Conservation (phyloP, 2,797 vertebrate genomes). For the Columba guinea region DNA sequence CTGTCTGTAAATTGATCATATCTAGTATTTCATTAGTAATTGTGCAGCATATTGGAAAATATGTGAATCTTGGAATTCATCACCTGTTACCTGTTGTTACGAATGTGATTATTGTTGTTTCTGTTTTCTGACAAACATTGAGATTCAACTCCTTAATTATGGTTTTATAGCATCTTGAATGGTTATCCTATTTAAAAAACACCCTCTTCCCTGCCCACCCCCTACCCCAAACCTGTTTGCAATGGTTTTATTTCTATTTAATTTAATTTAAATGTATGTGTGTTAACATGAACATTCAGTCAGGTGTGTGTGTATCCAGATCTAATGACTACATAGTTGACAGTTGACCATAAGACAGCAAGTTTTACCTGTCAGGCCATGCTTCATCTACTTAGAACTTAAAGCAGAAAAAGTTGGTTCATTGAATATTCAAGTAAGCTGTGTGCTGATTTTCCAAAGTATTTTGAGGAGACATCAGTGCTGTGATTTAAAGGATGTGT, state of each 20-base stretch:
- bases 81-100: neutral
- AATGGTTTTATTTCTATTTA: neutral
- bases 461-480: neutral
- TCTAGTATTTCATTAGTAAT: neutral
- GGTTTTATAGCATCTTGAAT: neutral
- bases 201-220: no score
- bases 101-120: neutral
- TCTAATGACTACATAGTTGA: neutral
- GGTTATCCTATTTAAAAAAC: neutral
- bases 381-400: neutral
- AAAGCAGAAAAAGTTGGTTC: neutral
- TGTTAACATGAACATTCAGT: neutral
- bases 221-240: neutral
- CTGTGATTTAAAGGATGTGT: neutral
- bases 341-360: neutral
- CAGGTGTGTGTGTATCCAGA: neutral
- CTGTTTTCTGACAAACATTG: neutral
- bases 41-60: neutral
- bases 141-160: neutral
- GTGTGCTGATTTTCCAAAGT: neutral
- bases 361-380: neutral
- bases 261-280: neutral
- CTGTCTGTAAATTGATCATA: constrained; percentile 23
- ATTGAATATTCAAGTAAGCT: neutral
- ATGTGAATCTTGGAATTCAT: neutral